Conservation (phyloP, 2,797 vertebrate species). For the Pseudochaenichthys georgianus region DNA sequence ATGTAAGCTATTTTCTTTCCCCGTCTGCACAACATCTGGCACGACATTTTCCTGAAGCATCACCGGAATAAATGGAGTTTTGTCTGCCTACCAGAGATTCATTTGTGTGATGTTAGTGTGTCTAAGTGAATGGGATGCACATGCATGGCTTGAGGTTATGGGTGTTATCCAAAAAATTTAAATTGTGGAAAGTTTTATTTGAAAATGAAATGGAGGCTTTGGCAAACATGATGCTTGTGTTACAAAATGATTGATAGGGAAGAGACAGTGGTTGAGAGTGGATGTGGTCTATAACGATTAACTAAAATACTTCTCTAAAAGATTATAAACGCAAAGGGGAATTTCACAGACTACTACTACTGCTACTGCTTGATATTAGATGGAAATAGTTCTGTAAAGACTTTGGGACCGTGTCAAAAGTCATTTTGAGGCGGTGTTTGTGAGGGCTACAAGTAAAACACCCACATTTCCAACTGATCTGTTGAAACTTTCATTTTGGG, state of each 20-base stretch:
- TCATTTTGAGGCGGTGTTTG: neutral
- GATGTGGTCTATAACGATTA: neutral
- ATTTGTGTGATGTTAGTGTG: conserved; percentile 66
- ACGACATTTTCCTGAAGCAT: conserved; percentile 81
- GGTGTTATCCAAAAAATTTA: conserved; percentile 48
- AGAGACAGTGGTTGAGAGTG: neutral
- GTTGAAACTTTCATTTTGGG: neutral
- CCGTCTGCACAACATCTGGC: conserved; percentile 86
- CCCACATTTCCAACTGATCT: neutral
- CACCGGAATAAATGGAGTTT: conserved; percentile 79
- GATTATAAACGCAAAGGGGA: neutral
- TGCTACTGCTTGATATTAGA: neutral
- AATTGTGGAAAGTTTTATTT: conserved; percentile 43
- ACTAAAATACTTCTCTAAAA: neutral
- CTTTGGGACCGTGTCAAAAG: neutral
- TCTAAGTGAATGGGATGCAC: conserved; percentile 69
- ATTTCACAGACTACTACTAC: neutral
- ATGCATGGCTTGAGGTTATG: conserved; percentile 62
- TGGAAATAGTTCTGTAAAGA: neutral
- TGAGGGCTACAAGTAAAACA: neutral
- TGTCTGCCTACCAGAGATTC: conserved; percentile 70
- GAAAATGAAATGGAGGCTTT: conserved; percentile 32
- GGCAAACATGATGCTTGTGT: conserved; percentile 16
- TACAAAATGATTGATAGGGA: conserved; percentile 17
- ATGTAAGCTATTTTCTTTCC: conserved; percentile 76